Evolutionary conservation across 2,797 vertebrate genomes (phyloP), one percentile per base, ranked within the genome.

Genomic region (Argya squamiceps): DNA sequence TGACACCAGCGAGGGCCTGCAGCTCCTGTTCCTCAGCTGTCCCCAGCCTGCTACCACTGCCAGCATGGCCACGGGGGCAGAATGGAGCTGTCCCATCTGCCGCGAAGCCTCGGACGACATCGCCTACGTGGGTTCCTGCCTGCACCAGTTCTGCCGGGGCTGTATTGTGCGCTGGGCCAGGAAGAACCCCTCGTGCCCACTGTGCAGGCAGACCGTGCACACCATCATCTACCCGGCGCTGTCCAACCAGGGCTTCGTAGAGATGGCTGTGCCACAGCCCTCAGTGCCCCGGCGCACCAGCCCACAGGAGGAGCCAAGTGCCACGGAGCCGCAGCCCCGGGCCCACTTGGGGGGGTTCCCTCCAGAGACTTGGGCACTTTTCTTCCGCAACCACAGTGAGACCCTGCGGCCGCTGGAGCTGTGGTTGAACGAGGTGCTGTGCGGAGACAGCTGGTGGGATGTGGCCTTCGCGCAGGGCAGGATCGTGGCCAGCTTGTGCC

Each of bases 201-300:
- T 76, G 13, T 83, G 79, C 71, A n/a, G 78, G 32, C 29, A 14
- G 43, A 3, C 23, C 4, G 32, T 56, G 43, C 4, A 22, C 4
- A 29, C 11, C 71, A 37, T 83, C 43, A 21, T 69, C 23, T 50
- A 15, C 56, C 8, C 11, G 7, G 11, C 8, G 11, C 5, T 2
- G 1, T 4, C 19, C 2, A 2, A 17, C 15, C 19, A 41, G 10
- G 6, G 13, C 23, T 24, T 43, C 2, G 1, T 15, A 27, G 36
- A 89, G 32, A 7, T 12, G 13, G 3, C 14, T 1, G 23, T 21
- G n/a, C 10, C 5, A 2, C 41, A 29, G 11, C 27, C 3, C 34
- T 8, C 3, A 3, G 2, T 3, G 19, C 1, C 3, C 1, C 1
- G 1, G 6, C 12, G 2, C 2, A 0, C 11, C 14, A 1, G 7